These are phyloP conservation scores for Crenuchus spilurus DNA, from an alignment of 2,797 vertebrate genomes.

Conservation along the genomic window DNA sequence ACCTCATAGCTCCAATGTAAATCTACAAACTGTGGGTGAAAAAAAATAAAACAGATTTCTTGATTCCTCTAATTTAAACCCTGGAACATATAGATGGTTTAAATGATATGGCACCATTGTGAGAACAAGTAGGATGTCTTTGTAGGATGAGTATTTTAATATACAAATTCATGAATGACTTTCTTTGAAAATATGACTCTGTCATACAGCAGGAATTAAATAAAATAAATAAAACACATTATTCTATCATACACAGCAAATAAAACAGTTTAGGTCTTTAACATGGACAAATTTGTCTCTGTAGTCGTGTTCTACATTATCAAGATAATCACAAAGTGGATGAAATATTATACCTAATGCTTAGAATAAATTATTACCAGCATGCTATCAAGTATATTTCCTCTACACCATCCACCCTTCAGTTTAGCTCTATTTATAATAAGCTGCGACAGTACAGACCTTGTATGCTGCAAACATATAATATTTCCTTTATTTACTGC, in stretches of 20 bases:
- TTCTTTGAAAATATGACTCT: too few relatives aligned
- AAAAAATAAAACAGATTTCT: too few relatives aligned
- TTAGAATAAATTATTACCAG: conserved; percentile 9
- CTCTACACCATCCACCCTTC: not conserved
- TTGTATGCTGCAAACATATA: not conserved
- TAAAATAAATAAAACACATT: not conserved
- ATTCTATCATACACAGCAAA: not conserved
- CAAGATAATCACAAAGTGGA: not conserved
- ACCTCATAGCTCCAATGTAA: too few relatives aligned
- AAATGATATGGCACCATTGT: too few relatives aligned
- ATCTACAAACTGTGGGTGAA: too few relatives aligned
- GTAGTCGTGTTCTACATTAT: not conserved
- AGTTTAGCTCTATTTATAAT: not conserved
- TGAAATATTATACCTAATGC: conserved; percentile 19
- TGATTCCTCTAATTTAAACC: too few relatives aligned
- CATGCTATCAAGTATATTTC: not conserved
- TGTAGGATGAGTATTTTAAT: too few relatives aligned
- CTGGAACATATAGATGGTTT: too few relatives aligned
- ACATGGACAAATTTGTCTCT: not conserved
- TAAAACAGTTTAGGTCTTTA: not conserved
- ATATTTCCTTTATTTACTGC: not conserved
- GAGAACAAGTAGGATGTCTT: too few relatives aligned
- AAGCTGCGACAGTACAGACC: not conserved
- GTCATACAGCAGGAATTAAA: too few relatives aligned
- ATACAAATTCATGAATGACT: too few relatives aligned